Evolutionary conservation across 2,113 vertebrate genomes (phyloP).

Genomic region (Cervus canadensis): DNA sequence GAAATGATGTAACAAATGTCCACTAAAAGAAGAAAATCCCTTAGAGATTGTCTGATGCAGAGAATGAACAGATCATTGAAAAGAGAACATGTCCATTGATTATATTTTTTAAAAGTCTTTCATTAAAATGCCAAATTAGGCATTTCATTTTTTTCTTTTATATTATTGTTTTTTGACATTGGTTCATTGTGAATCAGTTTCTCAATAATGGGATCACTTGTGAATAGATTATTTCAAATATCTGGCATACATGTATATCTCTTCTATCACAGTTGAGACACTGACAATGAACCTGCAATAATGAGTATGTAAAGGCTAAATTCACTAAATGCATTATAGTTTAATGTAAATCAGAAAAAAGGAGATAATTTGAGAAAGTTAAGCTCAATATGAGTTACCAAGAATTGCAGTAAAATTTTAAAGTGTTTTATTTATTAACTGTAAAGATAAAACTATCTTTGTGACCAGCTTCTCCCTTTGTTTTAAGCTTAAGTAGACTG

Average conservation of each 20-base stretch:
- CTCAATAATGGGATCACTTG: neutral
- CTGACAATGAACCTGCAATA: neutral
- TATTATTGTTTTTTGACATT: neutral
- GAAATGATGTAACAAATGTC: neutral
- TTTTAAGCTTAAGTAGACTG: neutral
- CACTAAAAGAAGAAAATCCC: neutral
- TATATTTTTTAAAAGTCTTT: neutral
- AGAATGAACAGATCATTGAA: neutral
- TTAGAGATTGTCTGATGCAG: neutral
- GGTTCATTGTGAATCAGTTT: neutral
- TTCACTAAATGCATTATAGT: neutral
- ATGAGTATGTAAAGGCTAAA: neutral
- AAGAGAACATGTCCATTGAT: neutral
- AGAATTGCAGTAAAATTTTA: neutral
- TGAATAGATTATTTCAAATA: neutral
- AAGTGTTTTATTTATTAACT: neutral
- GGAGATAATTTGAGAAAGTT: neutral
- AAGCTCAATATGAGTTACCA: neutral
- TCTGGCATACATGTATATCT: neutral
- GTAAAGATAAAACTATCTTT: neutral
- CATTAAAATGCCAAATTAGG: neutral
- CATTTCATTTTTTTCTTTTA: neutral
- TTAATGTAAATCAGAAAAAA: neutral
- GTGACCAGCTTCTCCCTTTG: neutral
- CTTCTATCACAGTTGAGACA: neutral